Conservation (phyloP, 2,797 vertebrate genomes). For the Anguilla megastoma region DNA sequence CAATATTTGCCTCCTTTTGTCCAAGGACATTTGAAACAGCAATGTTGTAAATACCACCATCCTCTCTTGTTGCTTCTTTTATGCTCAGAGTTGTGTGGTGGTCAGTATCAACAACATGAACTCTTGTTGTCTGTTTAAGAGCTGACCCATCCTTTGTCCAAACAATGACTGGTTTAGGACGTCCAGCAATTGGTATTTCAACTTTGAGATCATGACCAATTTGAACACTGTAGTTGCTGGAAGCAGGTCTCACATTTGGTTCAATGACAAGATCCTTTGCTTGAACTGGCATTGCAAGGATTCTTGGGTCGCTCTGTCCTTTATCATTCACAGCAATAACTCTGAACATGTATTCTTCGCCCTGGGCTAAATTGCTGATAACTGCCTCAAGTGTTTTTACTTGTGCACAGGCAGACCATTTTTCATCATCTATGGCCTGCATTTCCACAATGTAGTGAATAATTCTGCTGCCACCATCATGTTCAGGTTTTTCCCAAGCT, state of each 20-base stretch:
- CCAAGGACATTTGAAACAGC: constrained; percentile 82
- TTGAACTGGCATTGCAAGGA: constrained; percentile 84
- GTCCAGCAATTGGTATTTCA: constrained; percentile 90
- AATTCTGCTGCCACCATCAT: constrained; percentile 97
- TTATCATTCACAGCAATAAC: constrained; percentile 95
- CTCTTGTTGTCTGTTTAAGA: constrained; percentile 94
- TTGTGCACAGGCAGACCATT: constrained; percentile 88
- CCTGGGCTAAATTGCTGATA: constrained; percentile 86
- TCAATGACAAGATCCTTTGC: constrained; percentile 94
- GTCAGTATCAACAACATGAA: constrained; percentile 84
- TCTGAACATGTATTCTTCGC: constrained; percentile 93
- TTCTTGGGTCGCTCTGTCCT: constrained; percentile 93
- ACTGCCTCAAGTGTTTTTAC: constrained; percentile 87
- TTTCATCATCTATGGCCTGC: constrained; percentile 87
- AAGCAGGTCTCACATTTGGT: constrained; percentile 85
- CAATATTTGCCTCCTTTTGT: constrained; percentile 87
- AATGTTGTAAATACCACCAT: constrained; percentile 89
- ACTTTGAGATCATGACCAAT: constrained; percentile 94
- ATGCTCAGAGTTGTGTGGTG: constrained; percentile 81
- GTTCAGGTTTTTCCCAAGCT: constrained; percentile 91
- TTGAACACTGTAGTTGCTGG: constrained; percentile 87
- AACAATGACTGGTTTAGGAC: constrained; percentile 89
- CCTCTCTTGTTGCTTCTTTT: constrained; percentile 90
- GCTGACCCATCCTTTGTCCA: constrained; percentile 91
- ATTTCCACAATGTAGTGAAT: constrained; percentile 92